Evolutionary conservation across 2,113 vertebrate genomes (phyloP), one percentile per base, ranked within the genome.

Genomic region (Onychostruthus taczanowskii): DNA sequence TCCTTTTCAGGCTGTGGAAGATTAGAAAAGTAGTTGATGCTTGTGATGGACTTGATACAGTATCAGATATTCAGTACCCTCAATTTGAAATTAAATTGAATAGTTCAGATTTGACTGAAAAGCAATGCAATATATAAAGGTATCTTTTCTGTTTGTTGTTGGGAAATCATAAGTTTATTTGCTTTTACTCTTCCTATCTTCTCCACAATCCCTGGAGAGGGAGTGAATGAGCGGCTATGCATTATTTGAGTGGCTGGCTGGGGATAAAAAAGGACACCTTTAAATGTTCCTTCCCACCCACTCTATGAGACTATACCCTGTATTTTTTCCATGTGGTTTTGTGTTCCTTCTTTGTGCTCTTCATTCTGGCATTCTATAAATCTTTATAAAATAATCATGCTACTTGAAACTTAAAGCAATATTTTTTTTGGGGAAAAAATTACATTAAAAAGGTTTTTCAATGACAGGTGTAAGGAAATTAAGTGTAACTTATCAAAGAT

Each of bases 1-100:
- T 31, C 0, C 0, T 55, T 72, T 11, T 55, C 30, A 41, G 16
- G 9, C 17, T 1, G 0, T 18, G 17, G 43, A 56, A 49, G 58
- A 49, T 31, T 72, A 41, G 41, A 49, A 64, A 72, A 43, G 18
- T 31, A 63, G 24, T 31, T 31, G 7, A 63, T 63, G 13, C 8
- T n/a, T 79, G 6, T 41, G 50, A 63, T 56, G 17, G 30, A 11
- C 58, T 56, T 64, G 35, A 31, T 64, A 31, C 6, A 18, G 9
- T 41, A 18, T 22, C 24, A 30, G 16, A 49, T 24, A 39, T 63
- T 47, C 49, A 43, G 4, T 49, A 31, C 31, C 26, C 21, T 49
- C 35, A 35, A 43, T 26, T 3, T 63, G 24, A 79, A 72, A 35
- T 35, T 8, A 69, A 61, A 69, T 49, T 35, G 27, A 49, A 49